Conservation (phyloP, 2,888 invertebrate genomes). For the Brassicogethes aeneus region DNA sequence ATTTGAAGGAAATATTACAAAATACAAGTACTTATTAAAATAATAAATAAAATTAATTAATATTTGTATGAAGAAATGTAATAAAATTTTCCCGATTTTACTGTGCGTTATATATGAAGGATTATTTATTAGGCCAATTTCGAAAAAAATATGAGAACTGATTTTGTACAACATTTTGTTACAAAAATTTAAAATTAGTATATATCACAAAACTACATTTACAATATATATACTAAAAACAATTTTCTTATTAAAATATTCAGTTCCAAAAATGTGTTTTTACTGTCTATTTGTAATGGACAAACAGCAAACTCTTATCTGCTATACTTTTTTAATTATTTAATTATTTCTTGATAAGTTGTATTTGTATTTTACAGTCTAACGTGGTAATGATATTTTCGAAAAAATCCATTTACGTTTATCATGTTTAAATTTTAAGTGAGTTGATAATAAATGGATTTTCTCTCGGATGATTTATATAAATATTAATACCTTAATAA, state of each 20-base stretch:
- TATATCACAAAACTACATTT: conserved; percentile 34
- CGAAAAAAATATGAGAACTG: too few species aligned
- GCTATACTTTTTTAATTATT: not conserved
- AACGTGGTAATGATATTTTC: not conserved
- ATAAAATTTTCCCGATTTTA: too few species aligned
- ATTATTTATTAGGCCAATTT: too few species aligned
- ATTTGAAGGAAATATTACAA: too few species aligned
- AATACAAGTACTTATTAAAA: too few species aligned
- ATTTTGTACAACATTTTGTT: conserved; percentile 6
- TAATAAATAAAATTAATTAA: too few species aligned
- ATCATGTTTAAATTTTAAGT: too few species aligned
- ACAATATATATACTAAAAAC: conserved; percentile 23
- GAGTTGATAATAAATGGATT: too few species aligned
- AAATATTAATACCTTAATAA: too few species aligned
- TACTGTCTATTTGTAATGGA: not conserved
- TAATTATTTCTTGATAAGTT: conserved; percentile 1
- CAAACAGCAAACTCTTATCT: conserved; percentile 1
- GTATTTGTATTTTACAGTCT: conserved; percentile 1
- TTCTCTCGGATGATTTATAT: too few species aligned
- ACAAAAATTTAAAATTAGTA: conserved; percentile 4
- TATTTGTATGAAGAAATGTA: too few species aligned
- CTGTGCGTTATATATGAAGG: too few species aligned
- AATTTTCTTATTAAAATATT: conserved; percentile 31
- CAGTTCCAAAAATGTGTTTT: conserved; percentile 20
- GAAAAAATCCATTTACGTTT: not conserved